These are phyloP conservation scores for Melangyna quadrimaculata DNA, from an alignment of 2,888 invertebrate genomes.

Conservation along the genomic window DNA sequence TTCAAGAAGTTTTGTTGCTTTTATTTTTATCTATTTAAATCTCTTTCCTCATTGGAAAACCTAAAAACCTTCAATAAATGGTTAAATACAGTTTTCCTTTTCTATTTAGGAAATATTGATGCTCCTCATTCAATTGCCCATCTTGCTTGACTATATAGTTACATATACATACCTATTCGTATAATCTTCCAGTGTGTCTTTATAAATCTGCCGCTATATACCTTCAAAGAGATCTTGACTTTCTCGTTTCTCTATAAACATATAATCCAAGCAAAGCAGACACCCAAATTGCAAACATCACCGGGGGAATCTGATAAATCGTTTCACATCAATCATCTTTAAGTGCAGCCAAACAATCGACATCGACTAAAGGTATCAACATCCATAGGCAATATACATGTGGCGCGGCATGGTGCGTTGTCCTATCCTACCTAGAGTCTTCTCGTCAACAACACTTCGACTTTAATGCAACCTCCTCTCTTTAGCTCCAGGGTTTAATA, in stretches of 20 bases:
- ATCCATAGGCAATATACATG: neutral
- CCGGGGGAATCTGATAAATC: slow-evolving; percentile 58
- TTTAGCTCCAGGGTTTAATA: slow-evolving; percentile 52
- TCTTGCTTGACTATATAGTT: neutral
- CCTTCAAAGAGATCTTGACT: slow-evolving; percentile 51
- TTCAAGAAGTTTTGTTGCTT: neutral
- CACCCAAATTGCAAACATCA: slow-evolving; percentile 58
- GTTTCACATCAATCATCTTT: slow-evolving; percentile 69
- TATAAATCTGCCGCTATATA: slow-evolving; percentile 20
- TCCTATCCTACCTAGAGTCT: slow-evolving; percentile 20
- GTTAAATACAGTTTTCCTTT: neutral
- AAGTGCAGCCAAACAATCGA: slow-evolving; percentile 63
- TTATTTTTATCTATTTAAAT: neutral
- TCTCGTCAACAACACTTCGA: slow-evolving; percentile 39
- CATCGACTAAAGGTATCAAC: slow-evolving; percentile 19
- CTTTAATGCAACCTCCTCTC: slow-evolving; percentile 42
- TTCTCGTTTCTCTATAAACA: slow-evolving; percentile 15
- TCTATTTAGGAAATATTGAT: neutral
- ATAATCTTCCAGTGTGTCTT: neutral
- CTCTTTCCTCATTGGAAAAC: neutral
- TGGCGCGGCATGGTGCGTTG: neutral
- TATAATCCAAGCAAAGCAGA: slow-evolving; percentile 9
- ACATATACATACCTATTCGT: too few species aligned
- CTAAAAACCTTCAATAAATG: neutral
- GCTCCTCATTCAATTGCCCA: neutral